These are phyloP conservation scores for Noctilio leporinus DNA, from an alignment of 2,113 vertebrate species.

Conservation along the genomic window DNA sequence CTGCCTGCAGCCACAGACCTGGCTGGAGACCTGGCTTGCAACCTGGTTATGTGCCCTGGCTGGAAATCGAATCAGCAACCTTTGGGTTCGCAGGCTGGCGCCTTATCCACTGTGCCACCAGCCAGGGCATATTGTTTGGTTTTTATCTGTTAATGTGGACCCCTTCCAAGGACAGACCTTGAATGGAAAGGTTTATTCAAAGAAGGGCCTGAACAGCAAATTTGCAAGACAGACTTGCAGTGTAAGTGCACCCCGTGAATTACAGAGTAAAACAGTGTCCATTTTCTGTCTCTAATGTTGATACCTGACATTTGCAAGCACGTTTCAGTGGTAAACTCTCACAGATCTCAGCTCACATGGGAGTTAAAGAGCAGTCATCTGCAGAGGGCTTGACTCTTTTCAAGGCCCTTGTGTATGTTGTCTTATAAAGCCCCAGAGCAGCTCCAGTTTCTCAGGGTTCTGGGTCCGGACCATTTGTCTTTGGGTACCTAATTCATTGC, in stretches of 20 bases:
- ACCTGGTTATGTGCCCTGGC: too few species aligned
- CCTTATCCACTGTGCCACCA: too few species aligned
- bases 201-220: background rate
- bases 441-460: background rate
- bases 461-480: background rate
- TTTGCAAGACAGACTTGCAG: background rate
- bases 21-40: too few species aligned
- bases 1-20: too few species aligned
- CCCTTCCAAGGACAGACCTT: background rate
- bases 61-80: too few species aligned
- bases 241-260: background rate
- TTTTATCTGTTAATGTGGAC: background rate
- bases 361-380: background rate
- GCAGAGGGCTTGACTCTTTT: background rate
- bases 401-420: background rate
- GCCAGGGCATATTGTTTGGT: too few species aligned
- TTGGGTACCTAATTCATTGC: background rate
- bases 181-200: background rate
- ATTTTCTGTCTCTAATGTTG: background rate
- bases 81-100: too few species aligned
- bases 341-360: background rate
- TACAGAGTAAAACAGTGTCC: background rate
- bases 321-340: background rate
- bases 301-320: background rate
- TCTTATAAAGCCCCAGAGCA: background rate